Evolutionary conservation across 2,113 vertebrate genomes (phyloP).

Genomic region (Electrona antarctica): DNA sequence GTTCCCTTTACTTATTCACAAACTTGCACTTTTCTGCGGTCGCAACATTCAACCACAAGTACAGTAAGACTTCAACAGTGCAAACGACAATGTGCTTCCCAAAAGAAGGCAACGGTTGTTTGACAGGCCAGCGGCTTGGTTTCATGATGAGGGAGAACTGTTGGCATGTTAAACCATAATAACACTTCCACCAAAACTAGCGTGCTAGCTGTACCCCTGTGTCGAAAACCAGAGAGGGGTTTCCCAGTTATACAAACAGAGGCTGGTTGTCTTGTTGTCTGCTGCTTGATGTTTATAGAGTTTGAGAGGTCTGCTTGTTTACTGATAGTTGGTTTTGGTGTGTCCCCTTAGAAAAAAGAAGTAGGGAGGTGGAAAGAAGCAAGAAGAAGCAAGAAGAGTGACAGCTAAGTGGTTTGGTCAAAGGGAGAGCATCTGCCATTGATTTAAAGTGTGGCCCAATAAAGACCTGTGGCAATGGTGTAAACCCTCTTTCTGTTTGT

Average conservation of each 20-base stretch:
- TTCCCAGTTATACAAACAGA: conserved; percentile 63
- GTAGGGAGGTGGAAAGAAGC: conserved; percentile 57
- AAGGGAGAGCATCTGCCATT: conserved; percentile 72
- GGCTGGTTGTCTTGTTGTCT: conserved; percentile 54
- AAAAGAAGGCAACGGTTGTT: conserved; percentile 65
- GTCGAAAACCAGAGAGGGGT: conserved; percentile 53
- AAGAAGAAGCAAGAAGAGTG: conserved; percentile 49
- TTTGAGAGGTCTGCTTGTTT: conserved; percentile 69
- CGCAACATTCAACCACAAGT: conserved; percentile 37
- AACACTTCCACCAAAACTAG: conserved; percentile 55
- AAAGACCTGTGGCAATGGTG: conserved; percentile 50
- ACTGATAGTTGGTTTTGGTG: conserved; percentile 67
- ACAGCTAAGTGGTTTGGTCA: conserved; percentile 73
- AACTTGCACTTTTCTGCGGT: conserved; percentile 25
- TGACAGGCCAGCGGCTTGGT: conserved; percentile 69
- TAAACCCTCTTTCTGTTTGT: conserved; percentile 32
- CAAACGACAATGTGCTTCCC: conserved; percentile 50
- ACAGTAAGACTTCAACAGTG: conserved; percentile 28
- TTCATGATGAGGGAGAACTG: conserved; percentile 68
- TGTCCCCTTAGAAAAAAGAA: conserved; percentile 62
- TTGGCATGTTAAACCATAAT: conserved; percentile 72
- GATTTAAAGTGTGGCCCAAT: conserved; percentile 68
- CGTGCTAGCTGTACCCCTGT: conserved; percentile 53
- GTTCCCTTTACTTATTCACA: conserved; percentile 51
- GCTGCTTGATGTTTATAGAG: conserved; percentile 61